phyloP scores from a whole-genome alignment of 2,888 invertebrate genomes.

The Heliconius ethilla region DNA sequence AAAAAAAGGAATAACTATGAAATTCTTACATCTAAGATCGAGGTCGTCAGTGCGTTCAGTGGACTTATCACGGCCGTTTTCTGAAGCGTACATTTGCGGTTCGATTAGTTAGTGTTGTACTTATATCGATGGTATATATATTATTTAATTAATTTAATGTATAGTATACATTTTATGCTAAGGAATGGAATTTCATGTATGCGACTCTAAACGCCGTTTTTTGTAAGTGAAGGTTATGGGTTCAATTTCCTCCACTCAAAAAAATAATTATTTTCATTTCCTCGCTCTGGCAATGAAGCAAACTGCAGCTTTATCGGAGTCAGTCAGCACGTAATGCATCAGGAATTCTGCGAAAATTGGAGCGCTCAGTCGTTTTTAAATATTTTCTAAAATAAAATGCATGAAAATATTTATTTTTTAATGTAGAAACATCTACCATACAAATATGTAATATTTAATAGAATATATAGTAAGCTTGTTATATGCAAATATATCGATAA shows the following conservation, averaged over 20 bases:
- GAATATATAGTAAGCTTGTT: neutral
- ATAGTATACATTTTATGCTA: no score
- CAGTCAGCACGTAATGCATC: neutral
- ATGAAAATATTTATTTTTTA: no score
- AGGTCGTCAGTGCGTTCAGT: slow-evolving; percentile 24
- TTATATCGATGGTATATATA: neutral
- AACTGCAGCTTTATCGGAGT: neutral
- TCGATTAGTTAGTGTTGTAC: slow-evolving; percentile 36
- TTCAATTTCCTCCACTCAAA: neutral
- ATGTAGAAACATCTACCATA: neutral
- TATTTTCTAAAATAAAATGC: no score
- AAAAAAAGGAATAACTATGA: neutral
- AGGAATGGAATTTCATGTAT: neutral
- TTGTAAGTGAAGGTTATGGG: neutral
- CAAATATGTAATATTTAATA: neutral
- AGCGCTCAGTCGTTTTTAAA: no score
- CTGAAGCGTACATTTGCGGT: slow-evolving; percentile 39
- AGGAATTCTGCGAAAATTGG: neutral
- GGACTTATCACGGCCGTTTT: slow-evolving; percentile 34
- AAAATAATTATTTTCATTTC: neutral
- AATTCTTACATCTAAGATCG: slow-evolving; percentile 1
- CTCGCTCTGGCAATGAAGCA: neutral
- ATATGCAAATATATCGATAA: slow-evolving; percentile 22
- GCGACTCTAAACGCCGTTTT: neutral
- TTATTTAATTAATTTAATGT: neutral